phyloP scores from a whole-genome alignment of 2,888 invertebrate species.

The Odontothrips loti region DNA sequence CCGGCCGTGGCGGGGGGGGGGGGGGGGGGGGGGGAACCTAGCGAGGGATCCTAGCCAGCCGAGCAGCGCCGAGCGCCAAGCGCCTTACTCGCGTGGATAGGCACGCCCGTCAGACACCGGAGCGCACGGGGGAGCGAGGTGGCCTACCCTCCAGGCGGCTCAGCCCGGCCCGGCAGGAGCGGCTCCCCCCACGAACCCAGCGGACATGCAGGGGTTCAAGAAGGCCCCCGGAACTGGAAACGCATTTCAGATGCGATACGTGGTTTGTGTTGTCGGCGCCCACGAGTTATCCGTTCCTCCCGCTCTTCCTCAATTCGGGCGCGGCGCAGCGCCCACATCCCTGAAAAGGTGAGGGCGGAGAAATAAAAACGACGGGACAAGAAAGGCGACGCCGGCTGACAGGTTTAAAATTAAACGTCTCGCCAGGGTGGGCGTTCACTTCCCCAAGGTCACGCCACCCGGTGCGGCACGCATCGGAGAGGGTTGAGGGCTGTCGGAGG shows the following conservation, averaged over 20 bases:
- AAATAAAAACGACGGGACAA: too few relatives aligned
- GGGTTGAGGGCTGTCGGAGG: not conserved
- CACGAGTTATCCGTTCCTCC: too few relatives aligned
- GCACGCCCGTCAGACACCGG: not conserved
- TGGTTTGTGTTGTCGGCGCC: too few relatives aligned
- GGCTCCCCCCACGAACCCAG: too few relatives aligned
- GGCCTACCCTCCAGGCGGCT: not conserved
- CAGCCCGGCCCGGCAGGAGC: too few relatives aligned
- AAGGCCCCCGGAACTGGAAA: too few relatives aligned
- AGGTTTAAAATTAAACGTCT: not conserved
- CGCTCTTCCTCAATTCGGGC: too few relatives aligned
- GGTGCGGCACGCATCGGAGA: not conserved
- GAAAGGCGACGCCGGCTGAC: not conserved
- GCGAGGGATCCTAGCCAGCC: not conserved
- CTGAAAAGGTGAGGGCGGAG: too few relatives aligned
- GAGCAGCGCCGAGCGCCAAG: not conserved
- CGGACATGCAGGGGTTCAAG: too few relatives aligned
- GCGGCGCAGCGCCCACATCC: too few relatives aligned
- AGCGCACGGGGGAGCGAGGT: not conserved
- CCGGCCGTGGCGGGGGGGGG: not conserved
- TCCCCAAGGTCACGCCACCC: not conserved
- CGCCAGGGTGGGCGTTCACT: not conserved
- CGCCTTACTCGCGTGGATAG: not conserved
- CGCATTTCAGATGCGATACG: too few relatives aligned
- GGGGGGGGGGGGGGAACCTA: too few relatives aligned